phyloP scores from a whole-genome alignment of 2,888 invertebrate genomes.

The Myathropa florea region DNA sequence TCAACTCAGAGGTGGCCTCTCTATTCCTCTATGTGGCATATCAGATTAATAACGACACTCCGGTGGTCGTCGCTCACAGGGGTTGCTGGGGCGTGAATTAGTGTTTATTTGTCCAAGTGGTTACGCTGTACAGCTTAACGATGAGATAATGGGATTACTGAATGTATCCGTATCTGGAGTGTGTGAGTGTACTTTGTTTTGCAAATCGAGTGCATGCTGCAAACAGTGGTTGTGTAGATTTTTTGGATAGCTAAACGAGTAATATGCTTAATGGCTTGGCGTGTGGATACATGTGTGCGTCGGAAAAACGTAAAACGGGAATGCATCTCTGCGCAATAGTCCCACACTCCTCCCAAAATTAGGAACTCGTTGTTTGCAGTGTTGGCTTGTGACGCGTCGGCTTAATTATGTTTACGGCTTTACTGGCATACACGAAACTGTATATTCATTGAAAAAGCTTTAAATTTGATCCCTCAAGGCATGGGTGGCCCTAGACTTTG shows the following conservation, averaged over 20 bases:
- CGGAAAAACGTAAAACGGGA: no score
- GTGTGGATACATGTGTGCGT: no score
- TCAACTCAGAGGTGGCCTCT: constrained; percentile 1
- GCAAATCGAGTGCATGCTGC: background rate
- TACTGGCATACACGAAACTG: no score
- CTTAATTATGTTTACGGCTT: no score
- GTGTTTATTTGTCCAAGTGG: background rate
- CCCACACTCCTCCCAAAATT: no score
- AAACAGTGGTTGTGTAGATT: background rate
- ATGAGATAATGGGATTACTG: background rate
- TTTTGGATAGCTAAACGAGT: background rate
- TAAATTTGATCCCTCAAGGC: no score
- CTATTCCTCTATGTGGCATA: background rate
- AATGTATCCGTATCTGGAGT: background rate
- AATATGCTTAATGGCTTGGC: background rate
- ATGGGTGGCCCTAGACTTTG: no score
- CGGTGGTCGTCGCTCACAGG: background rate
- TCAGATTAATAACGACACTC: background rate
- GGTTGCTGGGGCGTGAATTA: background rate
- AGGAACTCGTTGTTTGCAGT: no score
- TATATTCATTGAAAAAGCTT: no score
- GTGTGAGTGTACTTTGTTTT: background rate
- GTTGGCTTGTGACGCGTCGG: no score
- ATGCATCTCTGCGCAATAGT: no score
- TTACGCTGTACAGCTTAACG: background rate